phyloP scores from a whole-genome alignment of 2,113 vertebrate genomes.

The Tupaia chinensis region DNA sequence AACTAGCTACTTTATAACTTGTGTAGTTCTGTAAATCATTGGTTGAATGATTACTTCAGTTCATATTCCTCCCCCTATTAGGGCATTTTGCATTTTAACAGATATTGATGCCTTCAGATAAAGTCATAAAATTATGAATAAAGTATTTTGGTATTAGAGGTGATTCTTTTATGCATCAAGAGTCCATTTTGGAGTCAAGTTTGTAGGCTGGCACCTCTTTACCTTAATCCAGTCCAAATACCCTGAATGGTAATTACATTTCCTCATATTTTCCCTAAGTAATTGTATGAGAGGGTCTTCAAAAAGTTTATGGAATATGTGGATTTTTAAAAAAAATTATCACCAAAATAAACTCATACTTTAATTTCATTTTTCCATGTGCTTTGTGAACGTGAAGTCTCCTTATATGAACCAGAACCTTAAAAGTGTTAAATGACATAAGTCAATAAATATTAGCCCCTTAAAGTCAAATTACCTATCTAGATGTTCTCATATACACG shows the following conservation, averaged over 20 bases:
- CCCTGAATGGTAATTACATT: neutral
- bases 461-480: constrained; percentile 37
- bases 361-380: too few relatives aligned
- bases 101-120: neutral
- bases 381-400: too few relatives aligned
- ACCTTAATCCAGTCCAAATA: neutral
- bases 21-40: neutral
- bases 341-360: too few relatives aligned
- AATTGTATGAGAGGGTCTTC: neutral
- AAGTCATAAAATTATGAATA: constrained; percentile 22
- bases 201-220: neutral
- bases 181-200: neutral
- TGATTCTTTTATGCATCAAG: neutral
- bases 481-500: neutral
- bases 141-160: neutral
- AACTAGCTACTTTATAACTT: neutral
- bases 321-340: too few relatives aligned
- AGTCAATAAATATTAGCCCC: neutral
- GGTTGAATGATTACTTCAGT: neutral
- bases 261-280: neutral
- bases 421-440: neutral
- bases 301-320: too few relatives aligned
- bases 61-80: neutral
- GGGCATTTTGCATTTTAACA: constrained; percentile 23
- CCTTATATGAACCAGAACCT: neutral